Conservation (phyloP, 1,140 invertebrate genomes). For the Bombus huntii region DNA sequence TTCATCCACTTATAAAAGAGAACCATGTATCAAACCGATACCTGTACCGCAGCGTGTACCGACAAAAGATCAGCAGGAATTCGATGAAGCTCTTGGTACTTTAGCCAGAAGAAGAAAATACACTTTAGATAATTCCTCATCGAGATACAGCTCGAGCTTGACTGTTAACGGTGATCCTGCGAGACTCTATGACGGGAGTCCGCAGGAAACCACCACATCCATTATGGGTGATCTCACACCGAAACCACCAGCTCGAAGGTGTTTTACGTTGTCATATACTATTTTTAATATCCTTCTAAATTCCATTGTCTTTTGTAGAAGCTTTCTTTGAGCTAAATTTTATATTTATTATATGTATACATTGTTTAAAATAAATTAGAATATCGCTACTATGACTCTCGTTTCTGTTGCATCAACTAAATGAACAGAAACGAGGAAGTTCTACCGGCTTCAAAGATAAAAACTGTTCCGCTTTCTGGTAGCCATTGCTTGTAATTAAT, state of each 20-base stretch:
- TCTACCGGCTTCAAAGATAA: not conserved
- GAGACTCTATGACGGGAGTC: slow-evolving; percentile 68
- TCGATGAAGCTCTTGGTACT: slow-evolving; percentile 78
- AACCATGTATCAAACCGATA: slow-evolving; percentile 67
- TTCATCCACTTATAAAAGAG: slow-evolving; percentile 74
- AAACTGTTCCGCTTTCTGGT: not conserved
- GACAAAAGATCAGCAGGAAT: slow-evolving; percentile 76
- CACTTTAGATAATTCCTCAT: slow-evolving; percentile 71
- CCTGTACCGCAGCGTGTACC: slow-evolving; percentile 54
- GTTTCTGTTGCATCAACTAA: not conserved
- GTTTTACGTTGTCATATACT: not conserved
- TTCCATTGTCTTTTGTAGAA: not conserved
- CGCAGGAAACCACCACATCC: slow-evolving; percentile 72
- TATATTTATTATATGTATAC: not conserved
- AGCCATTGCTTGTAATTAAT: not conserved
- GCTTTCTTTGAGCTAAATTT: not conserved
- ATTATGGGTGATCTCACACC: slow-evolving; percentile 76
- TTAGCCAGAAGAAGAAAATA: slow-evolving; percentile 77
- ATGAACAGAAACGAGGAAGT: not conserved
- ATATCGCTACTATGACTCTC: not conserved
- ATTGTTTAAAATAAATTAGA: not conserved
- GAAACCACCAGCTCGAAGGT: slow-evolving; percentile 77
- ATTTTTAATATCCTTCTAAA: not conserved
- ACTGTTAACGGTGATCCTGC: slow-evolving; percentile 74
- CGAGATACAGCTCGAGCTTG: slow-evolving; percentile 71